Evolutionary conservation across 2,888 invertebrate species (phyloP).

Genomic region (Ectropis crepuscularia): DNA sequence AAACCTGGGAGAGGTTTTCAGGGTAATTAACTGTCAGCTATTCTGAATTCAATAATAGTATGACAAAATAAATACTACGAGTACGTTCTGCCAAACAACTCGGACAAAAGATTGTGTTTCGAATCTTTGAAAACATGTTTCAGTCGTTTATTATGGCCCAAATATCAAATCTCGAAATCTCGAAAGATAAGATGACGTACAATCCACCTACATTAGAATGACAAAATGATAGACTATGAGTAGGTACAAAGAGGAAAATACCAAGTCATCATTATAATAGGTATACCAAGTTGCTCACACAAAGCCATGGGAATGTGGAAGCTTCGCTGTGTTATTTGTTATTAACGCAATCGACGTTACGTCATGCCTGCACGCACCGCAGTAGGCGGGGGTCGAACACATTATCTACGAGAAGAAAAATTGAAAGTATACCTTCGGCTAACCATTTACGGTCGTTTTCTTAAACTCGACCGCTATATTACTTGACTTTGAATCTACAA

Average conservation of each 20-base stretch:
- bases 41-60: no score
- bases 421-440: constrained; percentile 3
- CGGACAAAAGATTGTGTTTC: no score
- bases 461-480: not conserved
- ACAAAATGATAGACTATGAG: constrained; percentile 11
- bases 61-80: no score
- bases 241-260: constrained; percentile 8
- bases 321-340: constrained; percentile 20
- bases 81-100: no score
- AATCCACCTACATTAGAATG: not conserved
- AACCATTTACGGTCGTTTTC: not conserved
- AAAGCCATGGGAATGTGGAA: constrained; percentile 17
- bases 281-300: constrained; percentile 8
- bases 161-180: no score
- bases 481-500: no score
- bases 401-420: constrained; percentile 9
- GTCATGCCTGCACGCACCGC: constrained; percentile 21
- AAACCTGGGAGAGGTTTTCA: no score
- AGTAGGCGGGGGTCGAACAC: constrained; percentile 12
- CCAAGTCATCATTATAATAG: constrained; percentile 2
- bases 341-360: constrained; percentile 23
- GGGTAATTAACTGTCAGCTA: no score
- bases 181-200: no score
- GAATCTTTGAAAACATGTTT: no score
- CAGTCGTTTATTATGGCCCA: no score